Percentiles rank a stretch among this genome's conserved stretches.
Evolutionary conservation across 2,113 vertebrate genomes (phyloP).

Genomic region (Rutilus rutilus): DNA sequence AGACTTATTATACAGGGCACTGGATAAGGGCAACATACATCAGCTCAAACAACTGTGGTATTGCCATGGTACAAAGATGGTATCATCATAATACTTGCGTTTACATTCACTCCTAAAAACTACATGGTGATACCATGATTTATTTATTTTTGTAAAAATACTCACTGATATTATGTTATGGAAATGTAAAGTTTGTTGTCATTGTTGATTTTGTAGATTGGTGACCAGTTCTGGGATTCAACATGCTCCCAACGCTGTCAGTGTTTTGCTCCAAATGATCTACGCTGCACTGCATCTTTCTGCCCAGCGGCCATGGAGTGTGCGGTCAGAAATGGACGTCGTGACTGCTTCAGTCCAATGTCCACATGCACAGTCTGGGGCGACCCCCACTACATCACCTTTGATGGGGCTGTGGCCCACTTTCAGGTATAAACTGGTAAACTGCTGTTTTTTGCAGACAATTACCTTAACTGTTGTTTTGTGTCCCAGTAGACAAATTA

Average conservation of each 20-base stretch:
- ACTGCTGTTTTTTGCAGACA: not conserved
- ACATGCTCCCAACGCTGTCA: constrained; percentile 64
- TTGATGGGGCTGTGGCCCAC: constrained; percentile 75
- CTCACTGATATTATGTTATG: not conserved
- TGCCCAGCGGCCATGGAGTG: constrained; percentile 68
- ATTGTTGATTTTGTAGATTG: constrained; percentile 52
- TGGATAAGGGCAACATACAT: not conserved
- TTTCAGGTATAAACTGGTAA: constrained; percentile 40
- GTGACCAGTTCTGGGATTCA: constrained; percentile 66
- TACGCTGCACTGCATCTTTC: constrained; percentile 53
- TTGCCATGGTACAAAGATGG: no score
- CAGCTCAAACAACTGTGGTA: no score
- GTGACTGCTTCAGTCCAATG: constrained; percentile 61
- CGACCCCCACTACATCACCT: constrained; percentile 79
- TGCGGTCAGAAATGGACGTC: constrained; percentile 54
- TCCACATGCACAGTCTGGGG: constrained; percentile 63
- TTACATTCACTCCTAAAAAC: no score
- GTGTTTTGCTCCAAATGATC: constrained; percentile 61
- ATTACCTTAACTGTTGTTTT: not conserved
- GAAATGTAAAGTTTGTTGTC: not conserved
- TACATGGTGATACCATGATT: not conserved
- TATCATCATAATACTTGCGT: no score
- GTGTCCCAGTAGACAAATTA: not conserved
- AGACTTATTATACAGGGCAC: constrained; percentile 6
- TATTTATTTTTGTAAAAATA: not conserved